Base-by-base conservation (phyloP, 2,113 vertebrate genomes). In the Corythornis cristatus region DNA sequence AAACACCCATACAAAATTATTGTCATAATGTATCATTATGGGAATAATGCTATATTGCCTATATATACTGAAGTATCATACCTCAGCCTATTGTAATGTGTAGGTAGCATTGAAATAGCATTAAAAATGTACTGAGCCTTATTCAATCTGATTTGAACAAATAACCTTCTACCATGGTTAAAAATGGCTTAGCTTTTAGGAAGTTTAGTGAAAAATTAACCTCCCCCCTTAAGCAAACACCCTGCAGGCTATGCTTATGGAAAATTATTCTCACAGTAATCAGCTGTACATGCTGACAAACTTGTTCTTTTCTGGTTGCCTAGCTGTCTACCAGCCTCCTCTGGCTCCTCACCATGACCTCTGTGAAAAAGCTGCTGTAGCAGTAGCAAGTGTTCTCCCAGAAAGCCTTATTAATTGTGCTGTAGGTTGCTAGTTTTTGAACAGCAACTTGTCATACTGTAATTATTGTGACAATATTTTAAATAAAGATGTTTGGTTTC, bases 231-330 rank as follows among this genome's bases (percentile, higher is more conserved):
- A 93, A 95, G 96, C 79, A 68, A 92, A 96, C 61, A 91, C 64
- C 19, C 46, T 45, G 65, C 61, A 91, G 72, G 78, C 51, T 89
- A 74, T 53, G 48, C 78, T 93, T 92, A 89, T 88, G 94, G 91
- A 94, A 96, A 97, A 93, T 93, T 93, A 97, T 96, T 94, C 96
- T 92, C 74, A 88, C 8, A 2, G 79, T 97, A 97, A 97, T 97
- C 95, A 96, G 93, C 91, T 96, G 90, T 92, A 94, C 93, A 97
- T 93, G 96, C 97, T 97, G 97, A 97, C 96, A 93, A 84, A 89
- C 91, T 97, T 95, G 88, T 97, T 98, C 96, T 96, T 93, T 96
- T 96, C 96, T 93, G 85, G 88, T 97, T 97, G 96, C 96, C 92
- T 94, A 92, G 94, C 95, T 95, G 57, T 93, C 60, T 91, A 93